These are phyloP conservation scores for Prochilodus magdalenae DNA, from an alignment of 2,113 vertebrate genomes.

Conservation along the genomic window DNA sequence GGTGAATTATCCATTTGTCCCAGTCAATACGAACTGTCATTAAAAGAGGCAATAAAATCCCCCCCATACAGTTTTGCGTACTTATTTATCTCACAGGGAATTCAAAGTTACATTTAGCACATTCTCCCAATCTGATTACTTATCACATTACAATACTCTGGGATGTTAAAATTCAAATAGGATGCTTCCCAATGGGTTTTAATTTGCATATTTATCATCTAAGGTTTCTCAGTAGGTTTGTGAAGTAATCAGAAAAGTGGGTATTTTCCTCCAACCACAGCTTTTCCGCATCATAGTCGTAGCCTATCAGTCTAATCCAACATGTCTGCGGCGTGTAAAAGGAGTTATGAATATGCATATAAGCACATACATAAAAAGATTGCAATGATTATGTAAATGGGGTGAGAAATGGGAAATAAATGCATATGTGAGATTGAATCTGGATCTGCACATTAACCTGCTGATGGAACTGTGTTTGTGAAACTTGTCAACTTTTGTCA, in stretches of 20 bases:
- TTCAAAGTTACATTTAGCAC: conserved; percentile 76
- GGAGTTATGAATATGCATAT: conserved; percentile 11
- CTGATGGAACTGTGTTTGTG: conserved; percentile 5
- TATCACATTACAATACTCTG: conserved; percentile 75
- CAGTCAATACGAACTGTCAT: conserved; percentile 85
- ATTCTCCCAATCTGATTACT: conserved; percentile 70
- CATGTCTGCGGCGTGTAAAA: conserved; percentile 27
- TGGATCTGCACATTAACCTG: conserved; percentile 13
- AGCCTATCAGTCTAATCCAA: conserved; percentile 31
- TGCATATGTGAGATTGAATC: background rate
- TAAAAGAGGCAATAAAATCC: conserved; percentile 79
- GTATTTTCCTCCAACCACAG: conserved; percentile 64
- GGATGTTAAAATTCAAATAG: conserved; percentile 78
- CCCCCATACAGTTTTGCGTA: conserved; percentile 57
- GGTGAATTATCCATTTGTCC: conserved; percentile 83
- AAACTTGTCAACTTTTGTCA: conserved; percentile 13
- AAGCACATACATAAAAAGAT: conserved; percentile 4
- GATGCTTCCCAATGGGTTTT: conserved; percentile 76
- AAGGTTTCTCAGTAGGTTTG: conserved; percentile 77
- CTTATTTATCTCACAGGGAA: conserved; percentile 80
- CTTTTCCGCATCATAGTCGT: conserved; percentile 66
- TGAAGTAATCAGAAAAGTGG: conserved; percentile 75
- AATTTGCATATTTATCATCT: conserved; percentile 82
- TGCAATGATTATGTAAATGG: conserved; percentile 23
- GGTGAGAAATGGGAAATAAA: conserved; percentile 14